phyloP scores from a whole-genome alignment of 2,888 invertebrate genomes.

The Blastobasis adustella region DNA sequence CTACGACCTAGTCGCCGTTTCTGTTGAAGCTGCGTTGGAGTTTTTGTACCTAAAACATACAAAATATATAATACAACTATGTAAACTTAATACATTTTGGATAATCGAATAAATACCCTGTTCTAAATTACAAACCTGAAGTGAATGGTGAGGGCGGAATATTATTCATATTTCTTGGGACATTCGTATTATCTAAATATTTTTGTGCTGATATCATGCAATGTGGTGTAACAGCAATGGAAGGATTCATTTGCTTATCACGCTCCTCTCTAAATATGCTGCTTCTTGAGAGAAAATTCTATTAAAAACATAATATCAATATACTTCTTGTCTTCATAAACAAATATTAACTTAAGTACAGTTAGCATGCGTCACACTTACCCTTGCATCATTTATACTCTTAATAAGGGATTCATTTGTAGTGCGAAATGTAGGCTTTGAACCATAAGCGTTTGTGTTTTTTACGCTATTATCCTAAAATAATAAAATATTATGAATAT shows the following conservation, averaged over 20 bases:
- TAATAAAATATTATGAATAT: neutral
- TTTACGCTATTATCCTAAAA: conserved; percentile 29
- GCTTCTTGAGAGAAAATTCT: conserved; percentile 44
- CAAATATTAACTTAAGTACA: neutral
- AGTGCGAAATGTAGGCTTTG: conserved; percentile 41
- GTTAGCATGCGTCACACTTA: conserved; percentile 16
- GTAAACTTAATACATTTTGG: too few relatives aligned
- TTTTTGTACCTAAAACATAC: neutral
- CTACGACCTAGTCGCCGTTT: conserved; percentile 51
- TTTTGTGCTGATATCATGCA: conserved; percentile 19
- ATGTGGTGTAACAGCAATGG: conserved; percentile 39
- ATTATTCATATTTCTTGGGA: conserved; percentile 16
- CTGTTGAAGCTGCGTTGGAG: conserved; percentile 21
- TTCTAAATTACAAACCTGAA: conserved; percentile 20
- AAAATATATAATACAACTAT: too few relatives aligned
- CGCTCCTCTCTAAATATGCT: conserved; percentile 21
- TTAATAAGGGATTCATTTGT: conserved; percentile 44
- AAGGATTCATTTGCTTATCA: conserved; percentile 24
- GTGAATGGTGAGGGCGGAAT: conserved; percentile 24
- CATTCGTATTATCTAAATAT: conserved; percentile 15
- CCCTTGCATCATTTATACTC: conserved; percentile 51
- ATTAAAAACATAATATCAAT: conserved; percentile 10
- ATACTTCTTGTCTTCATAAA: neutral
- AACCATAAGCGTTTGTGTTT: conserved; percentile 16
- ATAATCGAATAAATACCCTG: too few relatives aligned